Base-by-base conservation (phyloP, 2,113 vertebrate species). In the Boleophthalmus pectinirostris region DNA sequence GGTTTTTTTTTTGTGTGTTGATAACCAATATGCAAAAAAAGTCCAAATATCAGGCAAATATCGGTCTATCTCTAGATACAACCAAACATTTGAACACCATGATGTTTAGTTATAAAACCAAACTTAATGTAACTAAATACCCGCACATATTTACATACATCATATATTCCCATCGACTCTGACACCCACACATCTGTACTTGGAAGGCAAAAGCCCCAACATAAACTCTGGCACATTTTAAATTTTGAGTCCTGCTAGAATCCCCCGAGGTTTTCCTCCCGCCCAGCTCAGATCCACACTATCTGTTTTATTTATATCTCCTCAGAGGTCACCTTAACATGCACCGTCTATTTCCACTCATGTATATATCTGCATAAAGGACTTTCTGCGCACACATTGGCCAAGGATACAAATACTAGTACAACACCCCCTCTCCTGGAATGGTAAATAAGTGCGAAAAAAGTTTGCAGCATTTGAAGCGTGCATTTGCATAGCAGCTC, bases 401-500 rank as follows among this genome's bases (percentile, higher is more conserved):
- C 15, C 15, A 15, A 18, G 58, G 16, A 1, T 33, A 9, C 15
- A 5, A 25, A 33, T 33, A 29, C 24, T 29, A 29, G 29, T 29
- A 21, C 20, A n/a, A 20, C 53, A 21, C 53, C 10, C n/a, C 38
- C 20, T 4, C n/a, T n/a, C 56, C 56, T 33, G 57, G 21, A 25
- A 14, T 14, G 21, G 11, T 13, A 33, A 74, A 54, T 47, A 68
- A 38, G 70, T 21, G 21, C 20, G 51, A 8, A 47, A n/a, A 74
- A 81, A 72, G 25, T 61, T 33, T 61, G 29, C 53, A 68, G 0
- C 0, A 5, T 65, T 16, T 47, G 33, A 72, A 46, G 16, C 14
- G n/a, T 35, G 13, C 0, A 54, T 81, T 75, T 79, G 49, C 72
- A 79, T 60, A 66, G n/a, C 1, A 65, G 76, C 66, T 71, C 66